A percentile compares a stretch with the other conserved stretches of the same genome.
Conservation (phyloP, 1,140 invertebrate genomes). For the Spodoptera litura region DNA sequence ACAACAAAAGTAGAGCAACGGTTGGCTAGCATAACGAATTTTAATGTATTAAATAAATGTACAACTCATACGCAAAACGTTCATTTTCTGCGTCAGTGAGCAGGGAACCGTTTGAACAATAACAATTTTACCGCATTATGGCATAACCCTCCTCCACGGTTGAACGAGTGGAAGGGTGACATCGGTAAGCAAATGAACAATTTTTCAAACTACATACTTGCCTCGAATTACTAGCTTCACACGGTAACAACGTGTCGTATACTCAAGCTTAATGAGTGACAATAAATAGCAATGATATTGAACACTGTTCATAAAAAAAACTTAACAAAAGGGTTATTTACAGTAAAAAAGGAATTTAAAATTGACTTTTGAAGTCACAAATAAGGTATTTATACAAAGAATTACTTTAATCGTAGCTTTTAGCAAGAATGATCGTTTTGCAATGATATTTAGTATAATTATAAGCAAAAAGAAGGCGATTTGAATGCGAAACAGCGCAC, state of each 20-base stretch:
- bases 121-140: conserved; percentile 71
- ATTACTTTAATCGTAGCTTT: conserved; percentile 14
- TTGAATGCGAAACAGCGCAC: conserved; percentile 79
- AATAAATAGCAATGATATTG: too few relatives aligned
- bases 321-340: background rate
- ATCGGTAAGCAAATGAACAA: conserved; percentile 58
- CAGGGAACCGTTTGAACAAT: conserved; percentile 65
- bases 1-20: conserved; percentile 4
- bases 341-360: background rate
- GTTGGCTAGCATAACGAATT: conserved; percentile 32
- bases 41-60: conserved; percentile 40
- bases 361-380: conserved; percentile 9
- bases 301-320: background rate
- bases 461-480: conserved; percentile 63
- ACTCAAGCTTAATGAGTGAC: too few relatives aligned
- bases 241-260: conserved; percentile 34
- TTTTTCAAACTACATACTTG: conserved; percentile 56
- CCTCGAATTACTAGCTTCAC: conserved; percentile 57
- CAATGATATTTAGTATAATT: conserved; percentile 58
- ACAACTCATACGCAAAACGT: conserved; percentile 60
- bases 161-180: conserved; percentile 58
- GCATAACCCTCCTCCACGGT: conserved; percentile 63
- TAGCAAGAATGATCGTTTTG: conserved; percentile 21
- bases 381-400: conserved; percentile 29
- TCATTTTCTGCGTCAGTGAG: conserved; percentile 65